Evolutionary conservation across 2,113 vertebrate genomes (phyloP), one percentile per base, ranked within the genome.

Genomic region (Macheiramphus alcinus): DNA sequence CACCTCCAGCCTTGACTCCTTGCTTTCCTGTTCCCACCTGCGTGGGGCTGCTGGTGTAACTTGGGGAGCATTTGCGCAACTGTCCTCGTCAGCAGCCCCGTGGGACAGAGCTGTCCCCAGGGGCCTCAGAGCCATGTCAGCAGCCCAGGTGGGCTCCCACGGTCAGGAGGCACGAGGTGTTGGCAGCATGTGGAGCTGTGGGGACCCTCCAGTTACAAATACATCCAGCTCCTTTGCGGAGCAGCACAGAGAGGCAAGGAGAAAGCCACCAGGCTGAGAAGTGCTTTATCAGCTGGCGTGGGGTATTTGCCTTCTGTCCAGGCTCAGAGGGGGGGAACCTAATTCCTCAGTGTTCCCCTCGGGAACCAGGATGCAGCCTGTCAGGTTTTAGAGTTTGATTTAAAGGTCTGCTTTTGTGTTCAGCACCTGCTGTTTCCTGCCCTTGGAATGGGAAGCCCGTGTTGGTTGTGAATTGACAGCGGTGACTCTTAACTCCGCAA

Each of bases 361-460:
- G 5, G 42, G 80, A 75, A 74, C 20, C 19, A n/a, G 38, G 52
- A 58, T 29, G n/a, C 32, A 61, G 65, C 18, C 50, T 76, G 16
- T 34, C 3, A 11, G 18, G 52, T 27, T 59, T 86, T 11, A 21
- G 63, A 52, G 25, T 36, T 36, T n/a, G 43, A 48, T 61, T 47
- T 66, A n/a, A 53, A 59, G 50, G 29, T 2, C 45, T 19, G 14
- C 23, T 76, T 58, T 59, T 65, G 36, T 22, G 14, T 20, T 50
- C 50, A 17, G 18, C 2, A 2, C 50, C 14, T 43, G 50, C 45
- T 50, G 5, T 29, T 31, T 16, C 50, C 38, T 61, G 45, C 71
- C 1, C 0, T 32, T 67, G 45, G 73, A 40, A 67, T 1, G 26
- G 40, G 73, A 66, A 88, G 53, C 21, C 68, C 0, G 1, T 27